Evolutionary conservation across 2,888 invertebrate species (phyloP), one percentile per base, ranked within the genome.

Genomic region (Laspeyria flexula): DNA sequence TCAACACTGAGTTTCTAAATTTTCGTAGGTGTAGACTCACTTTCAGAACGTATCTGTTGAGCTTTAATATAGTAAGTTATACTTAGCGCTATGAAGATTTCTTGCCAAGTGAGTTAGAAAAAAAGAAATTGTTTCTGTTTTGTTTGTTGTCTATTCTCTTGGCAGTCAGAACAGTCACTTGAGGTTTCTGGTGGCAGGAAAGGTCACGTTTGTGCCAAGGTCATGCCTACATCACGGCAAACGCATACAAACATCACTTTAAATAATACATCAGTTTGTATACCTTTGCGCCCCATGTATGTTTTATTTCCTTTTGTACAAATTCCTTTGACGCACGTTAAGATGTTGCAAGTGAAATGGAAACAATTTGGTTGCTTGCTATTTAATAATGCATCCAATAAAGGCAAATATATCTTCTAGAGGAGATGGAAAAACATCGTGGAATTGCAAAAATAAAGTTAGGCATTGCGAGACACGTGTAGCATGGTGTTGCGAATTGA

Each of bases 191-290:
- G 33, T 13, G n/a, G 35, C 31, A 15, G 5, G 33, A 49, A 48
- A 43, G 39, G 50, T 44, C 40, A 33, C 39, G 25, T 50, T 37
- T 44, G 40, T 34, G 35, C 43, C 50, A 50, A 44, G 43, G 50
- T 34, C 31, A 29, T 25, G 11, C 27, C 35, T 50, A 44, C 29
- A 44, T 41, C 35, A 15, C 21, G 23, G 27, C 13, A 13, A 27
- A 37, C 27, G 34, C 35, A 35, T 27, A 29, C 29, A 29, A 41
- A 47, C 34, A 47, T 11, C 21, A 31, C 29, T 35, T 48, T 42
- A 48, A n/a, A 48, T 48, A 42, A 48, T 48, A 35, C 33, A 48
- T 27, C 47, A 39, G 34, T 39, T 30, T 25, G 30, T 9, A 12
- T 35, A 12, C 30, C 37, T 47, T 37, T 30, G 15, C 25, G 13